A percentile compares a stretch with the other conserved stretches of the same genome.
phyloP scores from a whole-genome alignment of 64 coral and sea anemone genomes.

The Orbicella faveolata region DNA sequence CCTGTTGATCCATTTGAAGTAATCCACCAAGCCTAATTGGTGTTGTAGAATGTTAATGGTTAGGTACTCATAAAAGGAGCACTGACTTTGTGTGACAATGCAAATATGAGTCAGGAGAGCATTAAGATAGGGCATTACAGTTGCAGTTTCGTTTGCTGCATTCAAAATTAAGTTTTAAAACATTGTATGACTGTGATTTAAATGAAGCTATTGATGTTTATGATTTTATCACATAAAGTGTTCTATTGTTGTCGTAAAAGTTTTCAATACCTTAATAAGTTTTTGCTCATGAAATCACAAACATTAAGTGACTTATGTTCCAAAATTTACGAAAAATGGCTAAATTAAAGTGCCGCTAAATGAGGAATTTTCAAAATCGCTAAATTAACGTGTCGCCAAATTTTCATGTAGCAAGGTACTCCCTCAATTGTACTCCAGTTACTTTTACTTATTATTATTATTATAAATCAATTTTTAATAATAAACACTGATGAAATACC shows the following conservation, averaged over 20 bases:
- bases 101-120: conserved; percentile 73
- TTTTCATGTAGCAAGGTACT: too few species aligned
- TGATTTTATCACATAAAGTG: conserved; percentile 73
- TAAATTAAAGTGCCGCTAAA: too few species aligned
- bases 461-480: too few species aligned
- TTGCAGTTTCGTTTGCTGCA: conserved; percentile 55
- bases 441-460: too few species aligned
- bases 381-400: too few species aligned
- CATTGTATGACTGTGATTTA: conserved; percentile 74
- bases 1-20: conserved; percentile 84
- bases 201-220: conserved; percentile 74
- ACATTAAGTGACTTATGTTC: too few species aligned
- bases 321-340: too few species aligned
- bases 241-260: conserved; percentile 13
- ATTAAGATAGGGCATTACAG: conserved; percentile 14
- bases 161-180: conserved; percentile 8
- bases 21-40: conserved; percentile 75
- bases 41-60: conserved; percentile 77
- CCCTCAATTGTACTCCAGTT: too few species aligned
- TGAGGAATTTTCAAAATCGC: too few species aligned
- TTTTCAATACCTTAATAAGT: too few species aligned
- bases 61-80: conserved; percentile 42
- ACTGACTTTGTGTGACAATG: conserved; percentile 73
- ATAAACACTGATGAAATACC: too few species aligned
- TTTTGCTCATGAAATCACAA: too few species aligned